phyloP scores from a whole-genome alignment of 2,888 invertebrate species.

The Eurytoma adleriae region DNA sequence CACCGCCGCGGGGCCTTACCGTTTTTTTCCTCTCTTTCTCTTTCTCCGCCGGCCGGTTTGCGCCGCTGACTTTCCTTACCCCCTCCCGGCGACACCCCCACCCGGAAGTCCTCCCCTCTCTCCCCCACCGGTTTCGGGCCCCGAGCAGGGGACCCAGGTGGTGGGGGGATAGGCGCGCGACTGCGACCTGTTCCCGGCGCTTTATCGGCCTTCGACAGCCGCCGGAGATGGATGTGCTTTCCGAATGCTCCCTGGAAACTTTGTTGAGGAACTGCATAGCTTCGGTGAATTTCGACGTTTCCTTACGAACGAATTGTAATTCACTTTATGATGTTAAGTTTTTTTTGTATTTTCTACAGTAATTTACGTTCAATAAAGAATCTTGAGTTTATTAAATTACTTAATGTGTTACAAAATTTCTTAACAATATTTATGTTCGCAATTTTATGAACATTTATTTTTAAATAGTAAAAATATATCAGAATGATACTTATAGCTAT shows the following conservation, averaged over 20 bases:
- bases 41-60: slow-evolving; percentile 55
- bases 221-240: slow-evolving; percentile 17
- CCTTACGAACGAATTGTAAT: too few species aligned
- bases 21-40: slow-evolving; percentile 45
- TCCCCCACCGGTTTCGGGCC: not conserved
- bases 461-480: too few species aligned
- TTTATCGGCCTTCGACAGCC: slow-evolving; percentile 18
- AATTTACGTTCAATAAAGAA: too few species aligned
- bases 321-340: too few species aligned
- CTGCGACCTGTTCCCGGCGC: not conserved
- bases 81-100: slow-evolving; percentile 53
- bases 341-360: too few species aligned
- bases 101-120: not conserved
- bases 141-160: not conserved
- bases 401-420: too few species aligned
- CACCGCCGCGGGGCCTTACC: slow-evolving; percentile 44
- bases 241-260: slow-evolving; percentile 6
- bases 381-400: too few species aligned
- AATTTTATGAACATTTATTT: too few species aligned
- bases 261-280: too few species aligned
- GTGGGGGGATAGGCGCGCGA: slow-evolving; percentile 25
- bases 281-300: too few species aligned
- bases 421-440: too few species aligned
- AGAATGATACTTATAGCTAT: too few species aligned
- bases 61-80: slow-evolving; percentile 51